A percentile compares a stretch with the other conserved stretches of the same genome.
Conservation (phyloP, 2,113 vertebrate species). For the Myotis lucifugus region DNA sequence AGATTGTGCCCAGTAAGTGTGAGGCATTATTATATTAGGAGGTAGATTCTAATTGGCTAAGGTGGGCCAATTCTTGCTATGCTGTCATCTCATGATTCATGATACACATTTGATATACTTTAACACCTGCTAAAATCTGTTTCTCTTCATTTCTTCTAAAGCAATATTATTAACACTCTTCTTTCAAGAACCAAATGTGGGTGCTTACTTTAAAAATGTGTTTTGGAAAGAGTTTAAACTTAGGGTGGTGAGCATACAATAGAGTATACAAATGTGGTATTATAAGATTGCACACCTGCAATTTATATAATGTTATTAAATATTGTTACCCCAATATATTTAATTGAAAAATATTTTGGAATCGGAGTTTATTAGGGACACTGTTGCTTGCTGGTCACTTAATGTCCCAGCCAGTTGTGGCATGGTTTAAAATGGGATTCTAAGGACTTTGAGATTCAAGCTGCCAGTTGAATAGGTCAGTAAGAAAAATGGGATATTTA, state of each 20-base stretch:
- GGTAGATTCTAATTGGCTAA: not conserved
- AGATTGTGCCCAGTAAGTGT: not conserved
- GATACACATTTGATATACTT: not conserved
- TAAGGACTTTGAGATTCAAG: not conserved
- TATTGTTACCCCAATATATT: not conserved
- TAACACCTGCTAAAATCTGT: not conserved
- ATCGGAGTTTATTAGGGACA: not conserved
- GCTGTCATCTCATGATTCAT: not conserved
- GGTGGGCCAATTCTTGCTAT: not conserved
- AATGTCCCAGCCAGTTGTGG: not conserved
- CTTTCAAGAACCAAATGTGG: not conserved
- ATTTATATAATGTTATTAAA: not conserved
- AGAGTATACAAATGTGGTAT: not conserved
- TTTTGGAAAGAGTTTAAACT: not conserved
- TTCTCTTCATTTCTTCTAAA: not conserved
- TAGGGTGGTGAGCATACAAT: not conserved
- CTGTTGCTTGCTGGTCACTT: not conserved
- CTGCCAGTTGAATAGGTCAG: not conserved
- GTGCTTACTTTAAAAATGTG: not conserved
- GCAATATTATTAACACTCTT: not conserved
- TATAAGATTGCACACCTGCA: not conserved
- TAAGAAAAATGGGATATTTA: not conserved
- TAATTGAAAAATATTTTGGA: not conserved
- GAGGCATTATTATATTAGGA: not conserved
- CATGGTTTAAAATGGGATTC: not conserved